Base-by-base conservation (phyloP, 2,888 invertebrate species). In the Xiphydria camelus region DNA sequence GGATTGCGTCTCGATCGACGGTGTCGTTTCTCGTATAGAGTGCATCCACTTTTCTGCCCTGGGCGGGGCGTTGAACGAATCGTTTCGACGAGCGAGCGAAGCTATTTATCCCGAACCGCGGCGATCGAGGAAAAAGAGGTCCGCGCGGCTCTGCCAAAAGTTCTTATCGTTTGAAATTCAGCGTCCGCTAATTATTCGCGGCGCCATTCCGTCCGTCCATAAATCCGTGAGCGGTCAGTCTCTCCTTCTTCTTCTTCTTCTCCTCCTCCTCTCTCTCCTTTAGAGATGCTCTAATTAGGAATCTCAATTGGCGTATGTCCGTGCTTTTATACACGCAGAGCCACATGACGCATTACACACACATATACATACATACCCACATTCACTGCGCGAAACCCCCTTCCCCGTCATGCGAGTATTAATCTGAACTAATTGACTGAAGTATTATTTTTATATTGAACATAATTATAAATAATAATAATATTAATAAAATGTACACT, bases 391-490 rank as follows among this genome's bases (percentile, higher is more conserved):
- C 14, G 9, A 10, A 10, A 55, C 53, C 51, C 59, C 59, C 46
- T 58, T 44, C 59, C 7, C 32, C 32, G 19, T 51, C 60, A 58
- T 55, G 57, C 51, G 64, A 67, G 64, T 68, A 70, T 68, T 70
- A 64, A 70, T 68, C 59, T 55, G 61, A 65, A 64, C 57, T 61
- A 60, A 71, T 70, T 55, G 72, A 72, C 70, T 70, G 70, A n/a
- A 72, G 66, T 70, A 70, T 71, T 71, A 71, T 71, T 71, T 70
- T 71, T 71, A 59, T 64, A 66, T 62, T 49, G 57, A 60, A 51
- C 53, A 47, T 47, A 49, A 50, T 49, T 61, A 49, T 45, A 45
- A 49, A 51, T 44, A 49, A 43, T 37, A 40, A 51, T 49, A 51
- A 55, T 29, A 38, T 34, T 17, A 9, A 15, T 18, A 2, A 23